Evolutionary conservation across 2,113 vertebrate species (phyloP).

Genomic region (Spea multiplicata): DNA sequence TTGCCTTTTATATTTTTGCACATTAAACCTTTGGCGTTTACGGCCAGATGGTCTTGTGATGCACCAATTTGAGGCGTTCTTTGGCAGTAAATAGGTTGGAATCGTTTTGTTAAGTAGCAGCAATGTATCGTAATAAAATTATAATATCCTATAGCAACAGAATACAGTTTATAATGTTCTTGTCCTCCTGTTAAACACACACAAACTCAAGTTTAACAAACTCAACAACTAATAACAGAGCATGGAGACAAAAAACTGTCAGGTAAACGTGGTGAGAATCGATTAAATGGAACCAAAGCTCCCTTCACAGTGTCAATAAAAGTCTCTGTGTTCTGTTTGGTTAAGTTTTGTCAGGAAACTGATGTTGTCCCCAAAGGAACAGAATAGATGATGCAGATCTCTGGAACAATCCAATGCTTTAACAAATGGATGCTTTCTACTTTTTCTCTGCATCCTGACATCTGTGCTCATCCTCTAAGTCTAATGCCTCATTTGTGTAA

Average conservation of each 20-base stretch:
- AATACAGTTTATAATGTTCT: not conserved
- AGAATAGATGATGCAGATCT: conserved; percentile 20
- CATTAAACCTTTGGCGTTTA: not conserved
- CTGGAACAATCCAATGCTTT: conserved; percentile 9
- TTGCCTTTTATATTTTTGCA: not conserved
- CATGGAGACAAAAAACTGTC: conserved; percentile 32
- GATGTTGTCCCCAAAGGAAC: conserved; percentile 11
- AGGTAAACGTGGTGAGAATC: conserved; percentile 21
- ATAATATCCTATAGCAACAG: not conserved
- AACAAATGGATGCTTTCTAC: not conserved
- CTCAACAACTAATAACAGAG: conserved; percentile 15
- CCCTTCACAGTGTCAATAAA: conserved; percentile 36
- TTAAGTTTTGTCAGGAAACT: conserved; percentile 31
- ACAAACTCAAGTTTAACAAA: conserved; percentile 16
- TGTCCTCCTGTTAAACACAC: not conserved
- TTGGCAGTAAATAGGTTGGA: not conserved
- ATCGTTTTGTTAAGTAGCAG: not conserved
- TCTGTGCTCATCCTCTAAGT: not conserved
- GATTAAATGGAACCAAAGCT: conserved; percentile 35
- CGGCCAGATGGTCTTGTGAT: not conserved
- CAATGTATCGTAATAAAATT: not conserved
- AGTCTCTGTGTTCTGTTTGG: conserved; percentile 39
- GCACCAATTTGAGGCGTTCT: not conserved
- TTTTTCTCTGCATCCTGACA: conserved; percentile 1
- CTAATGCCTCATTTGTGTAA: conserved; percentile 28